Percentiles rank a stretch among this genome's conserved stretches.
phyloP scores from a whole-genome alignment of 2,888 invertebrate genomes.

The Tillus elongatus region DNA sequence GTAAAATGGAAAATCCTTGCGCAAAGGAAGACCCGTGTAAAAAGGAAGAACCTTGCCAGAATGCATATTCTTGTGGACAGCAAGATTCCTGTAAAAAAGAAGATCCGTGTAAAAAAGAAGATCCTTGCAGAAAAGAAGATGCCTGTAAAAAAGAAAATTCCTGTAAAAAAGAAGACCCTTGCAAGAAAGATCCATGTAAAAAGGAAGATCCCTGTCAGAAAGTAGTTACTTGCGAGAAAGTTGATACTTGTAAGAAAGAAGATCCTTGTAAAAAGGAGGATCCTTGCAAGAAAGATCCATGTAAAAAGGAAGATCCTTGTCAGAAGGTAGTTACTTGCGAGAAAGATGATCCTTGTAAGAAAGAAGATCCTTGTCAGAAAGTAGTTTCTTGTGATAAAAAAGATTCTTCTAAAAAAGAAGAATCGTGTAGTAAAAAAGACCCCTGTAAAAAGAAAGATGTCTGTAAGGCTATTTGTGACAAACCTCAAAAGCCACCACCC shows the following conservation, averaged over 20 bases:
- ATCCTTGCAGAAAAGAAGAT: conserved; percentile 3
- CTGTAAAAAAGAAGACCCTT: neutral
- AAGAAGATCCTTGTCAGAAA: too few species aligned
- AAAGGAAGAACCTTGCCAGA: neutral
- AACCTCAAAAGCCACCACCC: too few species aligned
- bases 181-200: neutral
- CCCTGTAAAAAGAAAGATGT: neutral
- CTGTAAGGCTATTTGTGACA: too few species aligned
- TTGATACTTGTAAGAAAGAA: neutral
- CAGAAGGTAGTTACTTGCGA: neutral
- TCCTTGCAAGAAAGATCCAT: neutral
- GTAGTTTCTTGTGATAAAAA: neutral
- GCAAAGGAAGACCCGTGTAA: neutral
- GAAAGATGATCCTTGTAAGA: conserved; percentile 1
- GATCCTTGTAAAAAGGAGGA: neutral
- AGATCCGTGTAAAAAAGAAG: conserved; percentile 1
- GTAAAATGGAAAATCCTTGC: neutral
- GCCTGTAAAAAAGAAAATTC: conserved; percentile 1
- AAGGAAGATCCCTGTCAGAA: neutral
- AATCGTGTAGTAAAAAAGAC: too few species aligned
- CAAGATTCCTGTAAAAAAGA: neutral
- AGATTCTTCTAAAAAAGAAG: conserved; percentile 1
- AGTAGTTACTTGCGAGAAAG: conserved; percentile 1
- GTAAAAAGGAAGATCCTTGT: conserved; percentile 3
- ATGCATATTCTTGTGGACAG: neutral